phyloP scores from a whole-genome alignment of 2,113 vertebrate genomes.

The Hoplias malabaricus region DNA sequence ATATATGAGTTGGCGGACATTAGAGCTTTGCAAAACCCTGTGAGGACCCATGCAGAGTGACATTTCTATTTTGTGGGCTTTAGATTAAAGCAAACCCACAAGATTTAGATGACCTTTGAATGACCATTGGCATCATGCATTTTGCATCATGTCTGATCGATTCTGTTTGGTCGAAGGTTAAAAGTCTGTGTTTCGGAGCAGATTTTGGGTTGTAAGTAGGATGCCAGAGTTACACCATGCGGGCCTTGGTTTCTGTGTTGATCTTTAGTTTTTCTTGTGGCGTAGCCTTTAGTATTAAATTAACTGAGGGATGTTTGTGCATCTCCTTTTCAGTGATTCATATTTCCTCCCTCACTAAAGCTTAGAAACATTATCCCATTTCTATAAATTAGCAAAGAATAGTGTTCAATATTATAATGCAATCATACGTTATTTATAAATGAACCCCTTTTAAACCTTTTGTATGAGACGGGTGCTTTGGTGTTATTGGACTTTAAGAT shows the following conservation, averaged over 20 bases:
- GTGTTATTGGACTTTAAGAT: no score
- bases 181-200: background rate
- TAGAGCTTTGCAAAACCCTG: no score
- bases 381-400: background rate
- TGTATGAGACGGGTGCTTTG: no score
- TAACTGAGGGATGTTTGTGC: background rate
- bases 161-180: background rate
- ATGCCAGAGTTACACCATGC: slow-evolving; percentile 24
- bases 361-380: background rate
- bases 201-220: background rate
- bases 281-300: background rate
- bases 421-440: no score
- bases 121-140: background rate
- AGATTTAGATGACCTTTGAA: background rate
- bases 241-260: background rate
- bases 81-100: background rate
- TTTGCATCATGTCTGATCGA: background rate
- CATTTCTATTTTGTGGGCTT: background rate
- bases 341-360: background rate
- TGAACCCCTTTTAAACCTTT: no score
- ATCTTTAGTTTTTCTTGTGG: background rate
- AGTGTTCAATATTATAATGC: background rate
- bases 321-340: background rate
- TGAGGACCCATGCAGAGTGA: background rate
- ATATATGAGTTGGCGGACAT: no score